phyloP scores from a whole-genome alignment of 2,888 invertebrate species.

The Agapostemon virescens region DNA sequence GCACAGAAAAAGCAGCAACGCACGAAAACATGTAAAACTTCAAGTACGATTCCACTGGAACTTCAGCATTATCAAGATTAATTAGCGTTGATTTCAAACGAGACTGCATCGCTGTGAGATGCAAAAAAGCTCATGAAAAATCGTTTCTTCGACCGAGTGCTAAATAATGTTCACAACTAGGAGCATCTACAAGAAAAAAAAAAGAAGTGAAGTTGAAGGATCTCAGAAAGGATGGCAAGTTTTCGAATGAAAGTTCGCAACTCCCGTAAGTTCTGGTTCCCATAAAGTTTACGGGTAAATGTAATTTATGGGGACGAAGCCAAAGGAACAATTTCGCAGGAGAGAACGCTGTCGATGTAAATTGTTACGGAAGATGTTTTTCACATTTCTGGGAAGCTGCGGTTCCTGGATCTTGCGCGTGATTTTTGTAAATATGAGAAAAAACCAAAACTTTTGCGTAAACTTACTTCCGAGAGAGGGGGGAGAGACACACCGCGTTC shows the following conservation, averaged over 20 bases:
- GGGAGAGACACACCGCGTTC: neutral
- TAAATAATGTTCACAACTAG: no score
- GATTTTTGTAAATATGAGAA: neutral
- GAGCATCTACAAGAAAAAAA: neutral
- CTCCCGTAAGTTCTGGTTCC: neutral
- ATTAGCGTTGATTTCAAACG: neutral
- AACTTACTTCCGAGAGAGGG: neutral
- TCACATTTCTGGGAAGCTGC: neutral
- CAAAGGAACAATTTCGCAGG: neutral
- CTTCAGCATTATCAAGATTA: neutral
- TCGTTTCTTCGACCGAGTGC: neutral
- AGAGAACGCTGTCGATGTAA: neutral
- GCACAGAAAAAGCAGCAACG: no score
- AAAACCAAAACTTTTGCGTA: neutral
- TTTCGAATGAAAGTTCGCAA: neutral
- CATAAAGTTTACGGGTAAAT: constrained; percentile 6
- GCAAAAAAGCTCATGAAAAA: neutral
- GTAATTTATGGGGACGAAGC: neutral
- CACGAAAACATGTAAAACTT: no score
- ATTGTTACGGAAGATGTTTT: neutral
- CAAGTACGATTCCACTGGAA: no score
- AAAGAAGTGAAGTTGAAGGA: neutral
- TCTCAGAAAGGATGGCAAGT: neutral
- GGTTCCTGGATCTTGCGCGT: neutral
- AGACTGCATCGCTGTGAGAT: neutral